Base-by-base conservation (phyloP, 2,113 vertebrate species). In the Plectropomus leopardus region DNA sequence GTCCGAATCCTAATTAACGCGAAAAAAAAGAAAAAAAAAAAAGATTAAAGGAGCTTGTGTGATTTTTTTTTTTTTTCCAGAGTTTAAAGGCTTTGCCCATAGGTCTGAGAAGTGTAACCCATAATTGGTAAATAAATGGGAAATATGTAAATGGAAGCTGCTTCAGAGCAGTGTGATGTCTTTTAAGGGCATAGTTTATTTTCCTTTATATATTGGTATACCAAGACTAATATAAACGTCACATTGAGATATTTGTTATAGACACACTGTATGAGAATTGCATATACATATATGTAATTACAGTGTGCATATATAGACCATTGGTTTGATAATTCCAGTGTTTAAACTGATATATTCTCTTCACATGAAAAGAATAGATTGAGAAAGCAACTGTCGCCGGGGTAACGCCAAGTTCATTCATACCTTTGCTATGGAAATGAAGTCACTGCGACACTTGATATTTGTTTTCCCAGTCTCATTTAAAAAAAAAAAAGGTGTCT, bases 341-440 rank as follows among this genome's bases (percentile, higher is more conserved):
- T 88, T 83, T 32, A 70, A 28, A 9, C 53, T 53, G 76, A 81
- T 72, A 7, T 57, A 78, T 80, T 78, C 13, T 24, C 47, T 14
- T 16, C 61, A 23, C 60, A 17, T 69, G 75, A 78, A 51, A 48
- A 32, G 58, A 23, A 76, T 42, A 34, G 53, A 54, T 21, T 34
- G 32, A 67, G 68, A 53, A 50, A 80, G 54, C 82, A 73, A 70
- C 64, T 85, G 86, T 58, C 5, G 48, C 3, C 2, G 42, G 67
- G 87, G 89, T 91, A 82, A 91, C 1, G 50, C 53, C 0, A 77
- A 90, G 88, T 93, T 94, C 86, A 89, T 65, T 72, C 73, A 45
- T 86, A 87, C 80, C 83, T 86, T 88, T 82, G 76, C 79, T 68
- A 68, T 78, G 85, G 84, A 88, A 91, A 91, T 92, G 24, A 91